A percentile compares a stretch with the other conserved stretches of the same genome.
phyloP scores from a whole-genome alignment of 2,888 invertebrate genomes.

The Temnothorax ravouxi region DNA sequence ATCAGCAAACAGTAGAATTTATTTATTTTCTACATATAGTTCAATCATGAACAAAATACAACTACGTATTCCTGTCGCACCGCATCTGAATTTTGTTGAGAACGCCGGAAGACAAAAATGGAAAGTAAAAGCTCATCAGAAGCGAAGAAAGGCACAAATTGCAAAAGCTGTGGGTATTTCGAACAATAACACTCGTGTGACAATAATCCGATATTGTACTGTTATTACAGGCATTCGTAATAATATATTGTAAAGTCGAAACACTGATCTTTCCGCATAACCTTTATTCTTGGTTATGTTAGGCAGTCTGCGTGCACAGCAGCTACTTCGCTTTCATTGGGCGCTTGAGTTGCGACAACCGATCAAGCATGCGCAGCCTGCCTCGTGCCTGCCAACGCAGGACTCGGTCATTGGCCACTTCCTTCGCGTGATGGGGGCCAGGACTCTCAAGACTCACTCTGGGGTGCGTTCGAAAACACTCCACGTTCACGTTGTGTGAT shows the following conservation, averaged over 20 bases:
- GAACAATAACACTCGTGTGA: neutral
- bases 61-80: neutral
- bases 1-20: conserved; percentile 5
- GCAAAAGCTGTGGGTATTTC: neutral
- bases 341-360: too few species aligned
- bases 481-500: too few species aligned
- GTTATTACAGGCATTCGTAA: conserved; percentile 3
- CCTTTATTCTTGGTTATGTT: neutral
- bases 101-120: too few species aligned
- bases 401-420: neutral
- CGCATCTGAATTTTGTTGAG: too few species aligned
- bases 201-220: conserved; percentile 1
- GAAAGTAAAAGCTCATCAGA: neutral
- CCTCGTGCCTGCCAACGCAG: neutral
- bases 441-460: neutral
- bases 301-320: neutral
- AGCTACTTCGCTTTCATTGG: too few species aligned
- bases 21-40: neutral
- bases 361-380: neutral
- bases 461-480: too few species aligned
- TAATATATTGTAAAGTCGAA: neutral
- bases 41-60: neutral
- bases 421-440: neutral
- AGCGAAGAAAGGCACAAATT: neutral
- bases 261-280: neutral